Conservation (phyloP, 1,140 invertebrate genomes). For the Yoshiicerus persimilis region DNA sequence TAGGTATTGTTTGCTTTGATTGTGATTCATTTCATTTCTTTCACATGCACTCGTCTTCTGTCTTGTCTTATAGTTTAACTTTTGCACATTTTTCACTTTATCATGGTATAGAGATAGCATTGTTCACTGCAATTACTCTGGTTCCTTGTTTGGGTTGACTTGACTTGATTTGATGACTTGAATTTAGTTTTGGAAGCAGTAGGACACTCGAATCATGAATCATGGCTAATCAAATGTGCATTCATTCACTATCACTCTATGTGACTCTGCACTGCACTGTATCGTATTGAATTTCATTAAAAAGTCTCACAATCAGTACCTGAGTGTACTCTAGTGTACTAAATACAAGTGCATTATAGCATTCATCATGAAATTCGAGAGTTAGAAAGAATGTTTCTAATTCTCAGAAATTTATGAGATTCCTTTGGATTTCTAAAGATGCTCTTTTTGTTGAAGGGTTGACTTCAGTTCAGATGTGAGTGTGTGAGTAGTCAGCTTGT, state of each 20-base stretch:
- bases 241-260: background rate
- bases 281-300: slow-evolving; percentile 6
- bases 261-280: too few species aligned
- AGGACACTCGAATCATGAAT: slow-evolving; percentile 7
- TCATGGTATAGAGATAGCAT: background rate
- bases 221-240: background rate
- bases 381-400: background rate
- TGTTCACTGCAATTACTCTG: background rate
- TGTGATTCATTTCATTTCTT: slow-evolving; percentile 7
- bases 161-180: background rate
- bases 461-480: background rate
- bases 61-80: background rate
- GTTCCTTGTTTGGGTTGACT: background rate
- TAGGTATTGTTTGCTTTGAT: background rate
- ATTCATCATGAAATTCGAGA: background rate
- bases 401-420: slow-evolving; percentile 17
- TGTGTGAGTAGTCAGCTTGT: slow-evolving; percentile 12
- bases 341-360: too few species aligned
- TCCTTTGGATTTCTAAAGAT: background rate
- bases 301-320: background rate
- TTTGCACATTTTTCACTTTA: background rate
- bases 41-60: background rate
- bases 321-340: background rate
- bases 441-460: background rate
- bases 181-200: background rate